These are phyloP conservation scores for Pseudopleuronectes americanus DNA, from an alignment of 2,797 vertebrate genomes.

Conservation along the genomic window DNA sequence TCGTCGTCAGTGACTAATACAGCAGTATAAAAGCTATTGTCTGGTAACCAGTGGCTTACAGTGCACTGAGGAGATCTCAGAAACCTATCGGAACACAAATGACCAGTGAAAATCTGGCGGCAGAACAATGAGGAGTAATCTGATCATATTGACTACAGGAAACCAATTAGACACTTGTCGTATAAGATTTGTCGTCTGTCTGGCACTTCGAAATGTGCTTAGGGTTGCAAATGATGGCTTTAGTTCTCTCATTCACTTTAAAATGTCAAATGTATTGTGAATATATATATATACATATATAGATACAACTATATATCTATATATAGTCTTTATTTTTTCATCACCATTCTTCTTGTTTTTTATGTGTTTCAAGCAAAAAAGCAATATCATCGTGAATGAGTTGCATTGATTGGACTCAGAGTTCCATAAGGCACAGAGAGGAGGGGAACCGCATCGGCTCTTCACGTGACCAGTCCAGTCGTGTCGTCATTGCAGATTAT, in stretches of 20 bases:
- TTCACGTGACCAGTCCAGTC: conserved; percentile 92
- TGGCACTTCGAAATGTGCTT: conserved; percentile 92
- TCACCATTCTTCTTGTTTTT: conserved; percentile 76
- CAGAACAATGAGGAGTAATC: conserved; percentile 76
- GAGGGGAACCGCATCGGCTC: conserved; percentile 90
- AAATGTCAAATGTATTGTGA: conserved; percentile 70
- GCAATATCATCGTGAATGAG: conserved; percentile 93
- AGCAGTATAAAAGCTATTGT: conserved; percentile 78
- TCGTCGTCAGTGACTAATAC: conserved; percentile 68
- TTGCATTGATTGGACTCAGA: conserved; percentile 97
- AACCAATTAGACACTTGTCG: conserved; percentile 75
- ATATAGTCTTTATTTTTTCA: conserved; percentile 46
- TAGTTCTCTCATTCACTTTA: conserved; percentile 82
- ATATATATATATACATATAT: conserved; percentile 43
- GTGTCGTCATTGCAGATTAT: conserved; percentile 92
- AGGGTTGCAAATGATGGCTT: conserved; percentile 99
- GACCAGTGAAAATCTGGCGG: conserved; percentile 79
- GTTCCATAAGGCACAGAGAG: conserved; percentile 99
- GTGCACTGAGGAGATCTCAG: conserved; percentile 75
- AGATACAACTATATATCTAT: conserved; percentile 46
- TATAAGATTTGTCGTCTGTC: conserved; percentile 72
- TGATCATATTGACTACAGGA: conserved; percentile 76
- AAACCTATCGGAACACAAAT: conserved; percentile 74
- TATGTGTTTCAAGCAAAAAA: conserved; percentile 90
- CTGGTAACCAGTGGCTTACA: conserved; percentile 76